A percentile compares a stretch with the other conserved stretches of the same genome.
Conservation (phyloP, 1,140 invertebrate genomes). For the Caenorhabditis briggsae region DNA sequence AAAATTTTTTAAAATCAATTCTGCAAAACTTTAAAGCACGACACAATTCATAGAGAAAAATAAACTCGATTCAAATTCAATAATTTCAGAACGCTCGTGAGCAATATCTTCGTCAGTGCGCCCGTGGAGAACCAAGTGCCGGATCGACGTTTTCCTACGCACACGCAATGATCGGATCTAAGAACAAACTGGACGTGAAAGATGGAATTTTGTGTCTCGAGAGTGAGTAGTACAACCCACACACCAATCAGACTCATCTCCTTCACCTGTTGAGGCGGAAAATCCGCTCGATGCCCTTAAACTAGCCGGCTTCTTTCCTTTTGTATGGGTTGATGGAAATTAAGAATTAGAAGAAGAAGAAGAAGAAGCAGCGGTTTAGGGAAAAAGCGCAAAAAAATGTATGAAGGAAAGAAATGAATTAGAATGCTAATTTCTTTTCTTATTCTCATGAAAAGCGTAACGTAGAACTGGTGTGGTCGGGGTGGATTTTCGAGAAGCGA, state of each 20-base stretch:
- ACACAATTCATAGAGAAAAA: not conserved
- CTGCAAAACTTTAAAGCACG: too few relatives aligned
- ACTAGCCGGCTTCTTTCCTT: slow-evolving; percentile 3
- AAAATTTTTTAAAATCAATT: too few relatives aligned
- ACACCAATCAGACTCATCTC: slow-evolving; percentile 19
- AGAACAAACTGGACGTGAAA: slow-evolving; percentile 72
- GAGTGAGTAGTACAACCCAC: slow-evolving; percentile 61
- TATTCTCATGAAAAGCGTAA: slow-evolving; percentile 76
- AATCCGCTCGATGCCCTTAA: not conserved
- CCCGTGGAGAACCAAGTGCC: slow-evolving; percentile 68
- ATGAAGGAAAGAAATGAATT: not conserved
- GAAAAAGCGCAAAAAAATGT: too few relatives aligned
- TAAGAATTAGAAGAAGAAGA: not conserved
- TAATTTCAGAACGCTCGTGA: slow-evolving; percentile 68
- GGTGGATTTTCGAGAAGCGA: too few relatives aligned
- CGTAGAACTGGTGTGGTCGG: slow-evolving; percentile 38
- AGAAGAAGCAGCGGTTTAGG: slow-evolving; percentile 7
- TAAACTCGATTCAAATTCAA: too few relatives aligned
- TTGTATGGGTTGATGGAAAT: not conserved
- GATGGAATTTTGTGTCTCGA: slow-evolving; percentile 75
- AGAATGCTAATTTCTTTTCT: slow-evolving; percentile 61
- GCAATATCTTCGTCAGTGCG: slow-evolving; percentile 67
- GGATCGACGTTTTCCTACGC: slow-evolving; percentile 72
- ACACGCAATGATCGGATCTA: slow-evolving; percentile 73
- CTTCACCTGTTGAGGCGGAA: not conserved